Base-by-base conservation (phyloP, 2,113 vertebrate genomes). In the Tyrannus savana region DNA sequence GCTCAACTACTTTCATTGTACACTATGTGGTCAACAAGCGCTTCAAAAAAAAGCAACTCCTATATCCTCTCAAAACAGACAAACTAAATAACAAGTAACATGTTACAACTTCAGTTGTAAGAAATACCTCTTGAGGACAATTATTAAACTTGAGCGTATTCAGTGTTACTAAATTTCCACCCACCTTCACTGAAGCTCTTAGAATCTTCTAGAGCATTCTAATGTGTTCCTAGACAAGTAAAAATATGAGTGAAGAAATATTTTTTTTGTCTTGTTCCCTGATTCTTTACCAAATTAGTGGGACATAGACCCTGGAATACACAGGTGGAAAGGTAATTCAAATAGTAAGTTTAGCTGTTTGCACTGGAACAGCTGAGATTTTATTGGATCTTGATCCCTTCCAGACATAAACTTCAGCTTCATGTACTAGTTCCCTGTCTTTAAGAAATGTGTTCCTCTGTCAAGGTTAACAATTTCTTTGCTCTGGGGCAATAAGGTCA, bases 1-100 rank as follows among this genome's bases (percentile, higher is more conserved):
- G 95, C 89, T 97, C 73, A 95, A 95, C 84, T 97, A 93, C 91
- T 96, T 98, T 96, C 93, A 71, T 84, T 90, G 74, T 96, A 60
- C 33, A 63, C 53, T 90, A 27, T 84, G 75, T 90, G 94, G 95
- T 96, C 96, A 97, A 47, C 88, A 84, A 73, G 79, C 83, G 63
- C 46, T 87, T 93, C 33, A 74, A 94, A 95, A 94, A 71, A 87
- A 76, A 89, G 42, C 39, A 84, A 18, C 49, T 63, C 24, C 44
- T 0, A 0, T 71, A 67, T 62, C 17, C 30, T 89, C 64, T 47
- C 39, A 25, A 81, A 87, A 30, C 37, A 82, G 77, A 66, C 35
- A 74, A 90, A 66, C 30, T n/a, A 42, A 79, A 88, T 91, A 89
- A 56, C 63, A 62, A 58, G 64, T 67, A 75, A 47, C 9, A 46